Percentiles rank a stretch among this genome's conserved stretches.
Evolutionary conservation across 2,113 vertebrate genomes (phyloP).

Genomic region (Gymnorhina tibicen): DNA sequence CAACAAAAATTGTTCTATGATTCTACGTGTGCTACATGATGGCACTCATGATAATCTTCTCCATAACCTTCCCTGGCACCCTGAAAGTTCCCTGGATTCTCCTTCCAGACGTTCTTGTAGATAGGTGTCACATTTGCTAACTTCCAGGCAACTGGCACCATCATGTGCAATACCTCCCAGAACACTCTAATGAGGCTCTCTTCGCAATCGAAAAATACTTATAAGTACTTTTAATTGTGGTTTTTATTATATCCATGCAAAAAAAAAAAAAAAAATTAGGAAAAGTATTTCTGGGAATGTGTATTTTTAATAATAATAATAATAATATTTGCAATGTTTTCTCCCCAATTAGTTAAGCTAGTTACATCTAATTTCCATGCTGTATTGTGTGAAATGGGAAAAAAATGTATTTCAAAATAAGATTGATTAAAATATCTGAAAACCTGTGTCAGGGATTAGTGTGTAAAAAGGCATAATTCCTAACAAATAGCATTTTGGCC

Average conservation of each 20-base stretch:
- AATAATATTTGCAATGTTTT: neutral
- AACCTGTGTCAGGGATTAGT: neutral
- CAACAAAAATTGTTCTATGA: neutral
- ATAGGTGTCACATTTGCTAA: neutral
- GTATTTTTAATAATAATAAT: neutral
- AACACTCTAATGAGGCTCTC: neutral
- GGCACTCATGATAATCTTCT: neutral
- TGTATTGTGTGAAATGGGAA: neutral
- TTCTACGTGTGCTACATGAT: neutral
- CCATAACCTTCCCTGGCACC: neutral
- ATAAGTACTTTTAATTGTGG: neutral
- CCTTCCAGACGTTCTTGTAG: neutral
- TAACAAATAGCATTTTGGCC: neutral
- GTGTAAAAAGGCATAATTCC: neutral
- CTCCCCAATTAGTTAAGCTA: conserved; percentile 24
- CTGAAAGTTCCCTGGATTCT: neutral
- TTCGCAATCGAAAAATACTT: neutral
- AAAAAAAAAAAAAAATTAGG: neutral
- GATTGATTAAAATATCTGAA: conserved; percentile 36
- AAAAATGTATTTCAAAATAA: neutral
- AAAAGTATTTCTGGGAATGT: neutral
- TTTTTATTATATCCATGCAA: neutral
- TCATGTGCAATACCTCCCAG: neutral
- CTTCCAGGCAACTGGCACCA: neutral
- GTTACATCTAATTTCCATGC: neutral